Evolutionary conservation across 2,888 invertebrate species (phyloP), one percentile per base, ranked within the genome.

Genomic region (Lingula anatina): DNA sequence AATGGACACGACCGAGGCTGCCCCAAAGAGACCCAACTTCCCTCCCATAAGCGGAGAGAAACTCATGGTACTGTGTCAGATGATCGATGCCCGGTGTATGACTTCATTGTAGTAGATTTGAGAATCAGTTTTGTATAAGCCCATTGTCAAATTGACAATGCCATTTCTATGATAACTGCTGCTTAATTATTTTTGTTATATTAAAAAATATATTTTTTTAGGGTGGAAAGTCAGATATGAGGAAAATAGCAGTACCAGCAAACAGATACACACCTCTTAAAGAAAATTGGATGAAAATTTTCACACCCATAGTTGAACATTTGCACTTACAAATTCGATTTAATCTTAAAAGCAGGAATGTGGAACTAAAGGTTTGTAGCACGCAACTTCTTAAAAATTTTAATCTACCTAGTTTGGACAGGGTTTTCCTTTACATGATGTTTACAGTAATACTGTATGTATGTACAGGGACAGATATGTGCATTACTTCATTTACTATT

Each of bases 261-360:
- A 90, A 99, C 66, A 86, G 99, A 75, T 92, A 90, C 68, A 87
- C 91, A 7, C 94, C 97, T 0, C 78, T 99, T 7, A 96, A 95
- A 79, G 90, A 95, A 68, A 90, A 89, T 68, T 99, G 99, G 99
- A 81, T 92, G 76, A 92, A 96, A 78, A 92, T 99, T 60, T 94
- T 94, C 71, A 89, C 90, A 43, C 96, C 99, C 0, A 83, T 99
- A 28, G 96, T 97, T 0, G 94, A 99, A 71, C 90, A 99, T 71
- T 81, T 99, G 53, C 84, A 93, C 56, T 79, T 99, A 21, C 94
- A 97, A 81, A 87, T 94, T 47, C 83, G 97, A 51, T 97, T 94
- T 73, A 97, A 99, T 77, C 82, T 93, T 47, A 92, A 89, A 78
- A 85, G 89, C 0, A 82, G 90, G 57, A 89, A 91, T 77, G 91